These are phyloP conservation scores for Rhinichthys klamathensis DNA, from an alignment of 2,113 vertebrate genomes.

Conservation along the genomic window DNA sequence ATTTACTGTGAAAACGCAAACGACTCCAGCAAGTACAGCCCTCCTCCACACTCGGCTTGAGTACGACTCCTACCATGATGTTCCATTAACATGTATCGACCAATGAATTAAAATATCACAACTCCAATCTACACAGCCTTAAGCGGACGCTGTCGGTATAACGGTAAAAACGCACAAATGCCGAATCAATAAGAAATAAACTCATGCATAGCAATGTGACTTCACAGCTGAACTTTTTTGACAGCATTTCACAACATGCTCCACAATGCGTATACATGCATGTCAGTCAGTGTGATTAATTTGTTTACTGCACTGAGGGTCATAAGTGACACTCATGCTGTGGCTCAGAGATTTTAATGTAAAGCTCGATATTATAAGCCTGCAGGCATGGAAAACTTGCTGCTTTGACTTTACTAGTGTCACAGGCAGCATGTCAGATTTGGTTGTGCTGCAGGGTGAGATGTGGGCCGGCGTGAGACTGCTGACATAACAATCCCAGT, in stretches of 20 bases:
- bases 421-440: slow-evolving; percentile 44
- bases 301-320: slow-evolving; percentile 40
- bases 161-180: slow-evolving; percentile 37
- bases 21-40: neutral
- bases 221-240: slow-evolving; percentile 30
- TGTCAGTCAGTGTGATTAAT: slow-evolving; percentile 45
- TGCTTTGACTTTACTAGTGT: slow-evolving; percentile 45
- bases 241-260: slow-evolving; percentile 4
- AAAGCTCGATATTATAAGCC: slow-evolving; percentile 30
- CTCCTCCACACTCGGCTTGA: slow-evolving; percentile 9
- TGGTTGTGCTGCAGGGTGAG: slow-evolving; percentile 43
- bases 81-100: slow-evolving; percentile 51
- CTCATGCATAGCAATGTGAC: slow-evolving; percentile 22
- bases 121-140: slow-evolving; percentile 44
- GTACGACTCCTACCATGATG: slow-evolving; percentile 33
- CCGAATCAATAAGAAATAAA: slow-evolving; percentile 50
- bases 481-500: slow-evolving; percentile 53
- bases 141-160: neutral
- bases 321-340: slow-evolving; percentile 20
- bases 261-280: neutral
- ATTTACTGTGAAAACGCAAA: slow-evolving; percentile 27
- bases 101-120: slow-evolving; percentile 56
- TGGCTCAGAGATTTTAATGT: slow-evolving; percentile 22
- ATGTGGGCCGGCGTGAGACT: slow-evolving; percentile 28
- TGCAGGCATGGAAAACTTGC: slow-evolving; percentile 37